phyloP scores from a whole-genome alignment of 2,797 vertebrate genomes.

The Diplodus puntazzo region DNA sequence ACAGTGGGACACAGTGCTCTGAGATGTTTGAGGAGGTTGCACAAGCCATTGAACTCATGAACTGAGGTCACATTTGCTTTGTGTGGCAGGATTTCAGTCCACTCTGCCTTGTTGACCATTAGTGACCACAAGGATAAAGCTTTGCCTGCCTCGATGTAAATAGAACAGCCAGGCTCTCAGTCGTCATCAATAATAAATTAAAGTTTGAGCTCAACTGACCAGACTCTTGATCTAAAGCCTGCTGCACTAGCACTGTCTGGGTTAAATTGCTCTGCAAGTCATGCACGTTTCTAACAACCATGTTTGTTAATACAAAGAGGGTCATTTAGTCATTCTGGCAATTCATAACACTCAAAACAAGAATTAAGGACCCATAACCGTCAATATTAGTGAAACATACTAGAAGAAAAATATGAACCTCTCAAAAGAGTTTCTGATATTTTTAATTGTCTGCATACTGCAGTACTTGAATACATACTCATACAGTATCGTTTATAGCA shows the following conservation, averaged over 20 bases:
- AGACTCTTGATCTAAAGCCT: conserved; percentile 36
- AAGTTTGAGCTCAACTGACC: conserved; percentile 44
- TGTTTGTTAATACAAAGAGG: conserved; percentile 75
- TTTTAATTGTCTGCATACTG: conserved; percentile 87
- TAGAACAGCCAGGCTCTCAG: conserved; percentile 43
- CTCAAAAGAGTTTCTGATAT: conserved; percentile 82
- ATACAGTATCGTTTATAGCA: conserved; percentile 89
- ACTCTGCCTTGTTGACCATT: conserved; percentile 5
- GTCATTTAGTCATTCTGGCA: conserved; percentile 73
- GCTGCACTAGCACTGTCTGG: conserved; percentile 34
- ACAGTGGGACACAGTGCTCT: conserved; percentile 24
- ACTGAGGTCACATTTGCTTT: conserved; percentile 15
- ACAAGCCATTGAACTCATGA: conserved; percentile 20
- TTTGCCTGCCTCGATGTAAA: conserved; percentile 27
- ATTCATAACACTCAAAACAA: conserved; percentile 76
- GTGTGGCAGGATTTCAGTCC: conserved; percentile 13
- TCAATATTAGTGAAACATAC: conserved; percentile 80
- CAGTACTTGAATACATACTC: conserved; percentile 88
- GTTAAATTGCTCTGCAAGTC: conserved; percentile 64
- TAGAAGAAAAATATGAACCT: conserved; percentile 81
- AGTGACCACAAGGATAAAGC: conserved; percentile 17
- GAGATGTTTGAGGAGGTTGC: conserved; percentile 32
- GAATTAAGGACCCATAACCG: conserved; percentile 70
- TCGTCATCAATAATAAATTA: conserved; percentile 17
- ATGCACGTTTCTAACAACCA: conserved; percentile 72